These are phyloP conservation scores for Conistra vaccinii DNA, from an alignment of 2,888 invertebrate species.

Conservation along the genomic window DNA sequence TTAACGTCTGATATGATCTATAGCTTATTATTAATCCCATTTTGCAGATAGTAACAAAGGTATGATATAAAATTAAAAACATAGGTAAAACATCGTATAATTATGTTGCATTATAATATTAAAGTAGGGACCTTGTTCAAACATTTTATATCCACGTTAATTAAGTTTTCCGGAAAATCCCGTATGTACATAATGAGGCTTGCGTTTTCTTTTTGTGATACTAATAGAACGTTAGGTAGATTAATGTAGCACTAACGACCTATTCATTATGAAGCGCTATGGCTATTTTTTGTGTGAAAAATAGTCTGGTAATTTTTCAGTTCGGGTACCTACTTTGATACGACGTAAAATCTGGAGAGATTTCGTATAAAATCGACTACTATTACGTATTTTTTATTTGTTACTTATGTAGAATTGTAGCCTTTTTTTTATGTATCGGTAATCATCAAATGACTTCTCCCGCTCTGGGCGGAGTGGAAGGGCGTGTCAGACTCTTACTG, in stretches of 20 bases:
- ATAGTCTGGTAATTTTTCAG: background rate
- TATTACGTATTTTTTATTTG: no score
- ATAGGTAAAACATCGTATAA: background rate
- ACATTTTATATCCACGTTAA: slow-evolving; percentile 44
- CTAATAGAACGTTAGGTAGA: slow-evolving; percentile 20
- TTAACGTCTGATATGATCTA: no score
- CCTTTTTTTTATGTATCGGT: no score
- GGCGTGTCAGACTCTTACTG: no score
- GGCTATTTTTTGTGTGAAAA: slow-evolving; percentile 14
- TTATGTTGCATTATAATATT: background rate
- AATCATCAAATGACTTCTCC: no score
- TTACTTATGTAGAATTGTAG: no score
- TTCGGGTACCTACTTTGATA: background rate
- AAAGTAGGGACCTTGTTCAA: slow-evolving; percentile 36
- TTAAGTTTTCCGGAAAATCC: slow-evolving; percentile 49
- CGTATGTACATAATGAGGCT: slow-evolving; percentile 28
- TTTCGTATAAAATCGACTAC: no score
- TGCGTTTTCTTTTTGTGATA: slow-evolving; percentile 26
- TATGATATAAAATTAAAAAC: background rate
- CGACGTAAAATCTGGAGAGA: background rate
- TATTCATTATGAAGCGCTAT: slow-evolving; percentile 24
- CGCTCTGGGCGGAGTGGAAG: no score
- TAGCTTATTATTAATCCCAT: background rate
- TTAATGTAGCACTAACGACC: slow-evolving; percentile 34
- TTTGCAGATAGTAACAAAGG: background rate